A percentile compares a stretch with the other conserved stretches of the same genome.
phyloP scores from a whole-genome alignment of 2,888 invertebrate genomes.

The Amaurobius ferox region DNA sequence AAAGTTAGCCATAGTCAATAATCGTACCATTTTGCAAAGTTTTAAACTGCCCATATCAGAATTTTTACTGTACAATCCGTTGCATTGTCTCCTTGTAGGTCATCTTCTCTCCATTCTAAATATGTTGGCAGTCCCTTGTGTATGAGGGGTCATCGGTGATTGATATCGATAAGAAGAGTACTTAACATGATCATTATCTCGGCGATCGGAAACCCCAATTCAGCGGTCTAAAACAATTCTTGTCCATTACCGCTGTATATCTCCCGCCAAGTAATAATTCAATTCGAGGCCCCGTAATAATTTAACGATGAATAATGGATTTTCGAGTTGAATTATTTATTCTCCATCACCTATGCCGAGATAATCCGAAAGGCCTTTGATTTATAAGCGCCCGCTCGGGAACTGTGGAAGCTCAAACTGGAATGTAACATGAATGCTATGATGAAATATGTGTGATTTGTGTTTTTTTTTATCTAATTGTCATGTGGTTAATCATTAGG shows the following conservation, averaged over 20 bases:
- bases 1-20: too few relatives aligned
- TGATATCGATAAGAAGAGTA: conserved; percentile 58
- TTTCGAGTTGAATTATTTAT: conserved; percentile 56
- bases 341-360: conserved; percentile 39
- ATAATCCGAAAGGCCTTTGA: conserved; percentile 54
- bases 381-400: conserved; percentile 35
- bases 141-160: conserved; percentile 36
- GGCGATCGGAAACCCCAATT: conserved; percentile 34
- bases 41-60: too few relatives aligned
- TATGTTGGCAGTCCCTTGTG: not conserved
- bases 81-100: too few relatives aligned
- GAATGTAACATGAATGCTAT: too few relatives aligned
- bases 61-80: too few relatives aligned
- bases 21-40: too few relatives aligned
- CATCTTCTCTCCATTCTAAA: too few relatives aligned
- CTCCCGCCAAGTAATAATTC: conserved; percentile 57
- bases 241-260: conserved; percentile 49
- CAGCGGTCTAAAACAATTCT: conserved; percentile 62
- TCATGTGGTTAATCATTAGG: too few relatives aligned
- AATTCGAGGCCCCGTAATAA: conserved; percentile 65
- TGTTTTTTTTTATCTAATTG: too few relatives aligned
- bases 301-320: conserved; percentile 72
- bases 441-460: too few relatives aligned
- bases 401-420: too few relatives aligned
- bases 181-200: conserved; percentile 60